These are phyloP conservation scores for Darevskia mixta DNA, from an alignment of 2,797 vertebrate species.

Conservation along the genomic window DNA sequence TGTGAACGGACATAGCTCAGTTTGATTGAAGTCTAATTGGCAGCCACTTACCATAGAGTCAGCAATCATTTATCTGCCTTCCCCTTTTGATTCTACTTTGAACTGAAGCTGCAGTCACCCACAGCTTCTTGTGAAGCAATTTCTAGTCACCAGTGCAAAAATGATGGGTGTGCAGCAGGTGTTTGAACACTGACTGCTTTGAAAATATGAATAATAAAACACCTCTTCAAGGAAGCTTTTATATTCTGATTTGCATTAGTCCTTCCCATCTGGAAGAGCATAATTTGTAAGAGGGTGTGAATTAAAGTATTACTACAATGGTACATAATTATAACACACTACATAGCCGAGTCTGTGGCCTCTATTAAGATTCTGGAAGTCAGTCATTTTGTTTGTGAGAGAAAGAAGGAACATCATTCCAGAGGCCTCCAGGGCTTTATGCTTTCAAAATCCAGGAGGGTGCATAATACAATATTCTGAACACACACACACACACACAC, in stretches of 20 bases:
- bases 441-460: neutral
- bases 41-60: constrained; percentile 3
- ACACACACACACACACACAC: neutral
- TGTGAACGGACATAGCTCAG: neutral
- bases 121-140: neutral
- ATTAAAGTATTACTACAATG: constrained; percentile 52
- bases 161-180: constrained; percentile 3
- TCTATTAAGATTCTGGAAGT: constrained; percentile 11
- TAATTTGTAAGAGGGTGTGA: constrained; percentile 36
- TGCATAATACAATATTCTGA: neutral
- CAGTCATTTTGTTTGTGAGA: neutral
- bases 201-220: constrained; percentile 34
- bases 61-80: neutral
- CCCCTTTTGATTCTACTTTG: constrained; percentile 7
- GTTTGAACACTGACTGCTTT: constrained; percentile 22
- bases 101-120: neutral
- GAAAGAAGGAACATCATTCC: neutral
- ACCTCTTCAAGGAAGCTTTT: constrained; percentile 28
- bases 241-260: constrained; percentile 41
- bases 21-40: constrained; percentile 3
- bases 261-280: constrained; percentile 54
- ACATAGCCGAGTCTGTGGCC: neutral
- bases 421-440: neutral
- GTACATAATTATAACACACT: constrained; percentile 18
- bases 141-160: neutral